Evolutionary conservation across 2,113 vertebrate genomes (phyloP).

Genomic region (Corydoras maculifer): DNA sequence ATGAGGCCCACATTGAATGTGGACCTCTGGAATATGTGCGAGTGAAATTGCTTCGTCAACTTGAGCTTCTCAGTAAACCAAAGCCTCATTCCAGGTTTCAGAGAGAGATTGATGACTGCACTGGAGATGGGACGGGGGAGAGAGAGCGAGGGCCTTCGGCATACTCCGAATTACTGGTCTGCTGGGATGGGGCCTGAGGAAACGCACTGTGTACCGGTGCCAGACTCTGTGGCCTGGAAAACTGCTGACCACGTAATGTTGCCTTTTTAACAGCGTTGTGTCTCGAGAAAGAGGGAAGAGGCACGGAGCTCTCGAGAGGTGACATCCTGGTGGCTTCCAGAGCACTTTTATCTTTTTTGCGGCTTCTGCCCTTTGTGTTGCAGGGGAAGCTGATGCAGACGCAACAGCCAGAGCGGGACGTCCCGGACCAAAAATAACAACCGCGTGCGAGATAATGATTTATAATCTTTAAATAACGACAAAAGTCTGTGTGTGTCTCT

Average conservation of each 20-base stretch:
- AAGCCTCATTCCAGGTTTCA: constrained; percentile 31
- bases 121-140: constrained; percentile 20
- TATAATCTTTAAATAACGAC: not conserved
- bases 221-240: constrained; percentile 32
- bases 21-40: constrained; percentile 19
- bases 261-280: constrained; percentile 3
- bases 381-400: constrained; percentile 35
- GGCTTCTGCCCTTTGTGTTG: constrained; percentile 49
- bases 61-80: constrained; percentile 38
- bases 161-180: constrained; percentile 37
- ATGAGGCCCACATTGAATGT: constrained; percentile 32
- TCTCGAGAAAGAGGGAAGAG: not conserved
- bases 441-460: constrained; percentile 25
- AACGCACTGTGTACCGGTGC: constrained; percentile 27
- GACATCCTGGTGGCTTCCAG: constrained; percentile 37
- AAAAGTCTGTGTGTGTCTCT: no score
- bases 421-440: constrained; percentile 29
- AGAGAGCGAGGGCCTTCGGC: constrained; percentile 13
- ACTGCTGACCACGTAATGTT: constrained; percentile 33
- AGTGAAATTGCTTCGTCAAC: constrained; percentile 38
- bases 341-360: constrained; percentile 39
- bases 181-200: constrained; percentile 35
- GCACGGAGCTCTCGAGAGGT: constrained; percentile 22
- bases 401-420: constrained; percentile 16
- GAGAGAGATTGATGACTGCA: constrained; percentile 42